These are phyloP conservation scores for Batillaria attramentaria DNA, from an alignment of 1,140 invertebrate genomes.

Conservation along the genomic window DNA sequence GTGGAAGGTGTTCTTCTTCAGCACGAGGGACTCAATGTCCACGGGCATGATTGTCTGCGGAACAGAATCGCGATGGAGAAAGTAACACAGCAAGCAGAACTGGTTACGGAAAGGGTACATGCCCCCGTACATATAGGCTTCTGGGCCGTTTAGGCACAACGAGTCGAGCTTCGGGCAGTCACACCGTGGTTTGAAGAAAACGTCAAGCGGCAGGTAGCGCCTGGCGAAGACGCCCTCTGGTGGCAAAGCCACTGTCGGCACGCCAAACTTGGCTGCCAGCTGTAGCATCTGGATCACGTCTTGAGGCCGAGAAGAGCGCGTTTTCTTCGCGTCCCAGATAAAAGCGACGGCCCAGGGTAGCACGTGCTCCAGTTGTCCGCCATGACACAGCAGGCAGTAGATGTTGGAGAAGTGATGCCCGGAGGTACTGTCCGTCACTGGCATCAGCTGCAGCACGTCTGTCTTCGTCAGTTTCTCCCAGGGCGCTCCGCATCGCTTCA, in stretches of 20 bases:
- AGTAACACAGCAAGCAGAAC: background rate
- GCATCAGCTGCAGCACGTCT: constrained; percentile 4
- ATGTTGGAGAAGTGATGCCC: constrained; percentile 1
- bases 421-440: background rate
- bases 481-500: background rate
- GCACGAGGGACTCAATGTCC: background rate
- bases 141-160: background rate
- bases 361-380: background rate
- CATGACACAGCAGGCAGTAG: constrained; percentile 8
- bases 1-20: no score
- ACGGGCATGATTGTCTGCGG: background rate
- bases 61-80: background rate
- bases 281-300: background rate
- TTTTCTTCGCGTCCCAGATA: background rate
- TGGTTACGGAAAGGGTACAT: background rate
- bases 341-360: background rate
- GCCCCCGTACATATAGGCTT: background rate
- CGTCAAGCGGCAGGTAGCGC: background rate
- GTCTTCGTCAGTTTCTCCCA: background rate
- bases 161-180: background rate
- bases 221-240: background rate
- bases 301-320: background rate
- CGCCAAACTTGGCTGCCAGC: background rate
- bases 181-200: background rate
- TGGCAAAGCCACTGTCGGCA: background rate